phyloP scores from a whole-genome alignment of 2,888 invertebrate genomes.

The Xylophagus ater region DNA sequence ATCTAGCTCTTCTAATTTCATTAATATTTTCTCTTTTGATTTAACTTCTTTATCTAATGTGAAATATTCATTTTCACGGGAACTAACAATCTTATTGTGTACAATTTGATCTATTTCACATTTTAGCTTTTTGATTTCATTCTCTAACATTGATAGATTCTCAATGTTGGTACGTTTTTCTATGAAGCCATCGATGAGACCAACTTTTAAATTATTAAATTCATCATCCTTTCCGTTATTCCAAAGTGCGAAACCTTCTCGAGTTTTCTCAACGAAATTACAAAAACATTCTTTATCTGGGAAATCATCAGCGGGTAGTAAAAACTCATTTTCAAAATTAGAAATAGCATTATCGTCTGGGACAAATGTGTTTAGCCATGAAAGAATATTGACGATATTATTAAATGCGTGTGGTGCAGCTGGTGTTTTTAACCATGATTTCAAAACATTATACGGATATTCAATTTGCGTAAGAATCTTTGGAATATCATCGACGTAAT shows the following conservation, averaged over 20 bases:
- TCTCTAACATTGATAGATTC: slow-evolving; percentile 20
- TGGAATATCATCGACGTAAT: slow-evolving; percentile 32
- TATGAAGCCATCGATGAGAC: slow-evolving; percentile 24
- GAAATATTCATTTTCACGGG: slow-evolving; percentile 21
- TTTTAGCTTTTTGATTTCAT: slow-evolving; percentile 19
- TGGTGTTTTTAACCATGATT: slow-evolving; percentile 37
- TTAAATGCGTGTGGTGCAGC: slow-evolving; percentile 34
- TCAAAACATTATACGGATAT: slow-evolving; percentile 33
- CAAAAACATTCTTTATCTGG: slow-evolving; percentile 25
- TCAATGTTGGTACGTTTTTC: slow-evolving; percentile 21
- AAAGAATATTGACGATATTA: slow-evolving; percentile 31
- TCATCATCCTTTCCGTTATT: slow-evolving; percentile 23
- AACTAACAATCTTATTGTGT: slow-evolving; percentile 17
- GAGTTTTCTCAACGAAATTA: slow-evolving; percentile 22
- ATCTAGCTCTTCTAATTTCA: slow-evolving; percentile 9
- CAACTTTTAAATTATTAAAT: slow-evolving; percentile 22
- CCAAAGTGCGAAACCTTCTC: slow-evolving; percentile 25
- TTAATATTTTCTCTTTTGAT: slow-evolving; percentile 14
- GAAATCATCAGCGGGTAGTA: slow-evolving; percentile 17
- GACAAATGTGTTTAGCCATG: slow-evolving; percentile 31
- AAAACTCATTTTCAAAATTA: slow-evolving; percentile 13
- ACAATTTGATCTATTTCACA: slow-evolving; percentile 17
- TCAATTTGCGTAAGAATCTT: slow-evolving; percentile 29
- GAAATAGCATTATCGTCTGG: slow-evolving; percentile 16
- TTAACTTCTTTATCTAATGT: slow-evolving; percentile 22